Percentiles rank a stretch among this genome's conserved stretches.
Conservation (phyloP, 1,140 invertebrate genomes). For the Euwallacea fornicatus region DNA sequence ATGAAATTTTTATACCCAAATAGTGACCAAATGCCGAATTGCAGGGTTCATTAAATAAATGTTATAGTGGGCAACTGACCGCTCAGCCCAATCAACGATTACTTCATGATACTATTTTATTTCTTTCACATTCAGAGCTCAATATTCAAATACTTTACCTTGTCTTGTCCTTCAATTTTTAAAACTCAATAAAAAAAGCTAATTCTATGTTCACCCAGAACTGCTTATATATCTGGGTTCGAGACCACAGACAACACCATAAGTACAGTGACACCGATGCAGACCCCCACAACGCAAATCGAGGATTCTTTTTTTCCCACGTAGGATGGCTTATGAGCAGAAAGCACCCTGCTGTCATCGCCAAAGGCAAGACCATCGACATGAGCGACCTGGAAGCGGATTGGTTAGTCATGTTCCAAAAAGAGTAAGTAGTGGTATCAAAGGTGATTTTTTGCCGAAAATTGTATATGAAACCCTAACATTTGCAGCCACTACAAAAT, state of each 20-base stretch:
- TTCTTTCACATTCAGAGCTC: too few species aligned
- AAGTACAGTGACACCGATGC: constrained; percentile 91
- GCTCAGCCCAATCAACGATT: too few species aligned
- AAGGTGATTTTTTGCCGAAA: not conserved
- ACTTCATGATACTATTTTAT: too few species aligned
- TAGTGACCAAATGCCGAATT: too few species aligned
- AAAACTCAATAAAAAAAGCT: not conserved
- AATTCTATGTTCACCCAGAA: constrained; percentile 61
- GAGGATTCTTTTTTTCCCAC: constrained; percentile 92
- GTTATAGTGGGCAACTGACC: too few species aligned
- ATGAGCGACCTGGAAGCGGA: constrained; percentile 79
- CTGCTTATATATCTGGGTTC: constrained; percentile 65
- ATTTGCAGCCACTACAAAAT: constrained; percentile 68
- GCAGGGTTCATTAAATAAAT: too few species aligned
- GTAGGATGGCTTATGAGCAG: constrained; percentile 87
- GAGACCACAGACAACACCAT: constrained; percentile 89
- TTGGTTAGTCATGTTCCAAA: constrained; percentile 68
- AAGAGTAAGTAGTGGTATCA: constrained; percentile 52
- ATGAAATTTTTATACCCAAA: too few species aligned
- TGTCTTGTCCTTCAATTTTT: not conserved
- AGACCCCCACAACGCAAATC: constrained; percentile 83
- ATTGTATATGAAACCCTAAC: not conserved
- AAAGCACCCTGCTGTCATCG: constrained; percentile 83
- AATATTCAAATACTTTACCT: too few species aligned
- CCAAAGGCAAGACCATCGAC: constrained; percentile 78